phyloP scores from a whole-genome alignment of 2,888 invertebrate species.

The Torymus aiolomorphi region DNA sequence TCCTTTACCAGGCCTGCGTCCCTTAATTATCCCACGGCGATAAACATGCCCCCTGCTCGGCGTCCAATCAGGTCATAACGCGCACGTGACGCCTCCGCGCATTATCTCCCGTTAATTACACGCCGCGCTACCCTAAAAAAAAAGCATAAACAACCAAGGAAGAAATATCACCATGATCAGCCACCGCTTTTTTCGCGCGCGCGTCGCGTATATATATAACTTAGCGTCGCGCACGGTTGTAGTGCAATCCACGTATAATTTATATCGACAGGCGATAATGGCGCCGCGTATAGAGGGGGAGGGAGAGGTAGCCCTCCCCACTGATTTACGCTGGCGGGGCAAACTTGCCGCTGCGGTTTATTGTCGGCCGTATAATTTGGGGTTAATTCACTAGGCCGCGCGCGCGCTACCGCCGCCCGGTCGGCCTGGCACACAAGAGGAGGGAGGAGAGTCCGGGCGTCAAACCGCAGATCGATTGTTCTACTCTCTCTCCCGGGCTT shows the following conservation, averaged over 20 bases:
- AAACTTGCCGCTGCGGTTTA: conserved; percentile 69
- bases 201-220: too few species aligned
- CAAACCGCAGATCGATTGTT: conserved; percentile 75
- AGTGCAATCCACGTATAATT: conserved; percentile 36
- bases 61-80: conserved; percentile 20
- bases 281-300: conserved; percentile 3
- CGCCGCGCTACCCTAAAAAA: not conserved
- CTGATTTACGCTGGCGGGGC: conserved; percentile 70
- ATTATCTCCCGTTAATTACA: conserved; percentile 8
- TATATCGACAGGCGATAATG: conserved; percentile 49
- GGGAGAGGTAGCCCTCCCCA: conserved; percentile 51
- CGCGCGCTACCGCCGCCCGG: conserved; percentile 51
- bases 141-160: not conserved
- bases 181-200: too few species aligned
- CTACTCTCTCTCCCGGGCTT: conserved; percentile 55
- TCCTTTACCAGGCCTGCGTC: too few species aligned
- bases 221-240: not conserved
- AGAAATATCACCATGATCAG: too few species aligned
- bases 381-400: conserved; percentile 72
- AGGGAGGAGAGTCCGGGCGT: conserved; percentile 67
- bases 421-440: not conserved
- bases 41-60: too few species aligned
- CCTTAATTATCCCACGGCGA: conserved; percentile 8
- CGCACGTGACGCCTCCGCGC: not conserved
- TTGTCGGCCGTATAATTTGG: conserved; percentile 74